Conservation (phyloP, 2,797 vertebrate genomes). For the Pangasius mekongensis region DNA sequence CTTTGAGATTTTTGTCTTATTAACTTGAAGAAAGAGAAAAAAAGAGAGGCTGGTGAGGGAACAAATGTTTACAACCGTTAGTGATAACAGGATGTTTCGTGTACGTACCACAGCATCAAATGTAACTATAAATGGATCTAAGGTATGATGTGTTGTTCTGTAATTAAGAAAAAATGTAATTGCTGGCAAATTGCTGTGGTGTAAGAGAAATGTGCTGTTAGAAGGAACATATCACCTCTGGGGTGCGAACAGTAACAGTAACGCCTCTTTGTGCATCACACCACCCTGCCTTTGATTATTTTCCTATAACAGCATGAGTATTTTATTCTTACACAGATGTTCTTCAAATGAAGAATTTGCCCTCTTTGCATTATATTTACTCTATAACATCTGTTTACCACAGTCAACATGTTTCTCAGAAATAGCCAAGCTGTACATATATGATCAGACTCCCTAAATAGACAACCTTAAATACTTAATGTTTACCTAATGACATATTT, state of each 20-base stretch:
- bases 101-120: background rate
- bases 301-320: background rate
- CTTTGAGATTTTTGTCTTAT: background rate
- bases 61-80: background rate
- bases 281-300: background rate
- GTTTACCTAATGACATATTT: constrained; percentile 31
- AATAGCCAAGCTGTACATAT: background rate
- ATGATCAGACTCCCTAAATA: background rate
- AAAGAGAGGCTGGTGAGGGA: background rate
- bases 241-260: too few species aligned
- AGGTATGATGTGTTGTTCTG: background rate
- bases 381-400: constrained; percentile 3
- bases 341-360: background rate
- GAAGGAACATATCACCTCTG: background rate
- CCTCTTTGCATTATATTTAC: constrained; percentile 5
- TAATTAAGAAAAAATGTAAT: background rate
- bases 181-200: background rate
- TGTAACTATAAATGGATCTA: background rate
- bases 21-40: background rate
- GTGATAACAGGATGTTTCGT: background rate
- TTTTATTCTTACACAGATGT: background rate
- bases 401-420: background rate
- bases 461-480: constrained; percentile 5
- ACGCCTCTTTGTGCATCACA: background rate
- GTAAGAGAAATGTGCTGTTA: background rate